Percentiles rank a stretch among this genome's conserved stretches.
Evolutionary conservation across 2,113 vertebrate genomes (phyloP).

Genomic region (Sinocyclocheilus rhinocerous): DNA sequence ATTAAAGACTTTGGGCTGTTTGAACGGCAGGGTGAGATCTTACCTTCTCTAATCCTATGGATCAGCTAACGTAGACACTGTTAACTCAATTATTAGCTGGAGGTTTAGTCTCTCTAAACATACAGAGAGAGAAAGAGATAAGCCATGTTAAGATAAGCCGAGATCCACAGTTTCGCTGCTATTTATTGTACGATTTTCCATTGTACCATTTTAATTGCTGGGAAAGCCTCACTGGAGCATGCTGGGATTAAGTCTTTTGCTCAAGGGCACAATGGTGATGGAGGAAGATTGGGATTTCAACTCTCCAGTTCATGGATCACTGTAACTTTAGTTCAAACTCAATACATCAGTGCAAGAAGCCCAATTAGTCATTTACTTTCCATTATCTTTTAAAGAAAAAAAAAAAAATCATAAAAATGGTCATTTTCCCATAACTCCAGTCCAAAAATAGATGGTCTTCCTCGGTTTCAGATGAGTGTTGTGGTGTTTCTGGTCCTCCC

Average conservation of each 20-base stretch:
- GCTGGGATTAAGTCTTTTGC: conserved; percentile 37
- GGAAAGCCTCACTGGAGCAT: neutral
- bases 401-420: no score
- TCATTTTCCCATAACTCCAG: neutral
- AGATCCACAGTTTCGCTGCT: conserved; percentile 14
- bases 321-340: neutral
- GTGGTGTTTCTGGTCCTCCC: neutral
- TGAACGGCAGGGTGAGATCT: conserved; percentile 39
- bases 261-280: conserved; percentile 10
- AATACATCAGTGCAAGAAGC: neutral
- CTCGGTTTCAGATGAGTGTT: neutral
- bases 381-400: neutral
- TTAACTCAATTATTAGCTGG: conserved; percentile 40
- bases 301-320: neutral
- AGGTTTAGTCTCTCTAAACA: conserved; percentile 13
- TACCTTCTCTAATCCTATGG: conserved; percentile 35
- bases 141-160: conserved; percentile 20
- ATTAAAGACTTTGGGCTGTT: conserved; percentile 50
- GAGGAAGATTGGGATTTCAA: neutral
- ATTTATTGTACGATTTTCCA: neutral
- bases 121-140: conserved; percentile 30
- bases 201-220: conserved; percentile 12
- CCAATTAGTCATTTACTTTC: neutral
- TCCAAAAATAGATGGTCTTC: neutral
- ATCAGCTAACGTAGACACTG: conserved; percentile 25